These are phyloP conservation scores for Eupleurogrammus muticus DNA, from an alignment of 2,797 vertebrate species.

Conservation along the genomic window DNA sequence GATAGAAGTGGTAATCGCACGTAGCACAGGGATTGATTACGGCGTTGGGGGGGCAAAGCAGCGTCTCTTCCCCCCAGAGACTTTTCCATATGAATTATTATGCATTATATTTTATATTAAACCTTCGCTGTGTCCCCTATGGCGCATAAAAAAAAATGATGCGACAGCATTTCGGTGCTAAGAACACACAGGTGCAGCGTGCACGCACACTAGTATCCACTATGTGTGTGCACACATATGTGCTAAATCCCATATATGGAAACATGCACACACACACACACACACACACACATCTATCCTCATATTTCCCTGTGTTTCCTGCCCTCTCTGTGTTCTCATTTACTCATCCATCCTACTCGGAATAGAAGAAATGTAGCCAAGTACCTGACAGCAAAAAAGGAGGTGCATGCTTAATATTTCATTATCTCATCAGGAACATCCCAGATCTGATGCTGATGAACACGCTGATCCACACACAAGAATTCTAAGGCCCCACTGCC, in stretches of 20 bases:
- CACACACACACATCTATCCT: constrained; percentile 1
- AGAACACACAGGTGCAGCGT: constrained; percentile 8
- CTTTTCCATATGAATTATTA: constrained; percentile 59
- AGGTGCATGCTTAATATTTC: constrained; percentile 68
- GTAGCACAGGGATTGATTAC: constrained; percentile 66
- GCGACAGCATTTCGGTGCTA: constrained; percentile 58
- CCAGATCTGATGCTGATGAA: constrained; percentile 28
- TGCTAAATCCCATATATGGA: too few species aligned
- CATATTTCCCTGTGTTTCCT: background rate
- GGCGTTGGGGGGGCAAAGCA: constrained; percentile 9
- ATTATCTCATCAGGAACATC: constrained; percentile 62
- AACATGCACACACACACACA: constrained; percentile 11
- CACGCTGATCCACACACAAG: background rate
- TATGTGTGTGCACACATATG: background rate
- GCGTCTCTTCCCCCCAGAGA: constrained; percentile 44
- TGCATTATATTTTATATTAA: constrained; percentile 63
- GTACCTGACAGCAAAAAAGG: constrained; percentile 47
- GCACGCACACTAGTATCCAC: constrained; percentile 8
- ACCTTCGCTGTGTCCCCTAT: constrained; percentile 38
- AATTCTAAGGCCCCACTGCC: too few species aligned
- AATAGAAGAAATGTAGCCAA: constrained; percentile 50
- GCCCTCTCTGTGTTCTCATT: background rate
- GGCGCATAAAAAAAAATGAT: constrained; percentile 60
- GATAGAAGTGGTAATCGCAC: constrained; percentile 67
- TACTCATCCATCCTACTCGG: constrained; percentile 12